These are phyloP conservation scores for Balearica regulorum DNA, from an alignment of 2,797 vertebrate species.

Conservation along the genomic window DNA sequence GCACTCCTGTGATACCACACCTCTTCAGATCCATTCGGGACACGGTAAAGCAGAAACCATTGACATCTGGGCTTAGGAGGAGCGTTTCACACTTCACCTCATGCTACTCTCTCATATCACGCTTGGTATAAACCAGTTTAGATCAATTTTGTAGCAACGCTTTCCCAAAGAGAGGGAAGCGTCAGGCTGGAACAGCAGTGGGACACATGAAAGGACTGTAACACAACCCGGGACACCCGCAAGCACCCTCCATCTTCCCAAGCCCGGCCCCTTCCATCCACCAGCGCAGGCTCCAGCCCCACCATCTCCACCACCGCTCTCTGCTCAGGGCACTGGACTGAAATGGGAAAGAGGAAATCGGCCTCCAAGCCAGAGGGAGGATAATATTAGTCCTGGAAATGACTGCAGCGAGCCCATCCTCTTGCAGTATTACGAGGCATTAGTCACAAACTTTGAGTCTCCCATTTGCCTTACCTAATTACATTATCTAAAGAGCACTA, in stretches of 20 bases:
- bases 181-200: not conserved
- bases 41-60: not conserved
- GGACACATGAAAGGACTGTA: not conserved
- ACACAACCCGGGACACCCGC: rapidly evolving
- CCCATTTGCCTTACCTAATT: not conserved
- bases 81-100: not conserved
- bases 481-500: not conserved
- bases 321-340: not conserved
- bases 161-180: not conserved
- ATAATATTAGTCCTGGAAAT: not conserved
- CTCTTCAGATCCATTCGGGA: not conserved
- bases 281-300: not conserved
- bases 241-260: rapidly evolving
- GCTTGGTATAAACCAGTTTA: not conserved
- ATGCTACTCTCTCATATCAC: no score
- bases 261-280: not conserved
- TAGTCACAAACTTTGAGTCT: not conserved
- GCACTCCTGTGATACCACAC: not conserved
- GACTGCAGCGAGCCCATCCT: not conserved
- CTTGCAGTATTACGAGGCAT: not conserved
- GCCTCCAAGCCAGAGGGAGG: not conserved
- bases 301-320: not conserved
- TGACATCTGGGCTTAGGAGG: not conserved
- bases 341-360: not conserved
- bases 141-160: not conserved